Percentiles rank a stretch among this genome's conserved stretches.
These are phyloP conservation scores for Meteorus cinctellus DNA, from an alignment of 2,888 invertebrate genomes.

Conservation along the genomic window DNA sequence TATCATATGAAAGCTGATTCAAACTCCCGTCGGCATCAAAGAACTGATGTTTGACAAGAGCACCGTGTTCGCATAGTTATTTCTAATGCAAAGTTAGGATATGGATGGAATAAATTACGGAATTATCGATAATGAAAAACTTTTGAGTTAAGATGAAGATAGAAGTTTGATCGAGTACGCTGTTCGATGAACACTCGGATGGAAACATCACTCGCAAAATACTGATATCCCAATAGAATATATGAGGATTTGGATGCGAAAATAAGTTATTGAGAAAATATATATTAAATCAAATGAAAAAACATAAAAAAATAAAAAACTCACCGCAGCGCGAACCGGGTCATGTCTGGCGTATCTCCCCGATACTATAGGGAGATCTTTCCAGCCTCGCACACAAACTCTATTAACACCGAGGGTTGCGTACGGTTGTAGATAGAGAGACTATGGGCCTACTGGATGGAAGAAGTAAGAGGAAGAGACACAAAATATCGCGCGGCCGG, in stretches of 20 bases:
- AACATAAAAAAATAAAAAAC: slow-evolving; percentile 51
- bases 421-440: slow-evolving; percentile 39
- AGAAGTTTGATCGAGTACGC: too few species aligned
- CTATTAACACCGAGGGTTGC: slow-evolving; percentile 40
- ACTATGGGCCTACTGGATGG: slow-evolving; percentile 35
- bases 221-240: not conserved
- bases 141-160: too few species aligned
- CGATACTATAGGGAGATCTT: slow-evolving; percentile 46
- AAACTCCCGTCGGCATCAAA: not conserved
- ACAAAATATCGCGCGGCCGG: slow-evolving; percentile 65
- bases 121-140: too few species aligned
- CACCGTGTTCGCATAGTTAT: not conserved
- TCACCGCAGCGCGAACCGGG: slow-evolving; percentile 70
- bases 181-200: too few species aligned
- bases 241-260: not conserved
- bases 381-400: slow-evolving; percentile 34
- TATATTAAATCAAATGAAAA: slow-evolving; percentile 28
- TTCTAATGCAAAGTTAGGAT: too few species aligned
- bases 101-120: too few species aligned
- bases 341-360: slow-evolving; percentile 63
- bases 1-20: not conserved
- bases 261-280: slow-evolving; percentile 6
- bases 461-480: slow-evolving; percentile 46
- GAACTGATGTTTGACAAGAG: not conserved
- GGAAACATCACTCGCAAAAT: not conserved